A percentile compares a stretch with the other conserved stretches of the same genome.
Conservation (phyloP, 1,140 invertebrate genomes). For the Trichoplusia ni region DNA sequence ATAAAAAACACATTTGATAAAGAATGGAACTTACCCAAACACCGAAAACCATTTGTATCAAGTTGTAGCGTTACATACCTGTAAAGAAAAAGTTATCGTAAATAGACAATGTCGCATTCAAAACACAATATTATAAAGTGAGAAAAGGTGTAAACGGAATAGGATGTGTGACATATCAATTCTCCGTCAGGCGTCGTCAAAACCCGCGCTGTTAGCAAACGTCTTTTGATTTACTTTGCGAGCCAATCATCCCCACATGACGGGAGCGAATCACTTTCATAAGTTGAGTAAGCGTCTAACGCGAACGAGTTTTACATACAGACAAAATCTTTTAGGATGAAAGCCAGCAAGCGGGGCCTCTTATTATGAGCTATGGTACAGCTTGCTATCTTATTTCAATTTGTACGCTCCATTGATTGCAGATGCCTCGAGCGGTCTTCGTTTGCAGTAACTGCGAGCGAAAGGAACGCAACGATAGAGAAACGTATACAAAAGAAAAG, state of each 20-base stretch:
- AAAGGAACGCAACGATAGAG: conserved; percentile 46
- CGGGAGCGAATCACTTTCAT: conserved; percentile 18
- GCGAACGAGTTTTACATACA: conserved; percentile 44
- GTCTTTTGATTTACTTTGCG: conserved; percentile 38
- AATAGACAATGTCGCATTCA: not conserved
- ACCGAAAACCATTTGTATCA: not conserved
- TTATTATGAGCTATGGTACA: conserved; percentile 65
- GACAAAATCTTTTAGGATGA: conserved; percentile 38
- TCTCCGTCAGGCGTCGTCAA: not conserved
- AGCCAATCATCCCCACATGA: conserved; percentile 37
- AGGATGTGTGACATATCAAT: too few species aligned
- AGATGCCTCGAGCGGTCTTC: conserved; percentile 64
- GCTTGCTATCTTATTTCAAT: conserved; percentile 75
- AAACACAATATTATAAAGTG: too few species aligned
- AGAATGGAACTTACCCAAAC: not conserved
- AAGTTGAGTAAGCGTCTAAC: conserved; percentile 23
- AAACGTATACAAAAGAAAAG: conserved; percentile 35
- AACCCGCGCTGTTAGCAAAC: conserved; percentile 15
- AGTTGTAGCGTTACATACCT: conserved; percentile 17
- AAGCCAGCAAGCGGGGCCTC: conserved; percentile 37
- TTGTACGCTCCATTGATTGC: conserved; percentile 78
- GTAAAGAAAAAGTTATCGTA: not conserved
- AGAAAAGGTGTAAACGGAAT: too few species aligned
- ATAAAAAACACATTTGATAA: too few species aligned
- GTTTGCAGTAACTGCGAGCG: conserved; percentile 57